phyloP scores from a whole-genome alignment of 2,888 invertebrate genomes.

The Oscheius sp. region DNA sequence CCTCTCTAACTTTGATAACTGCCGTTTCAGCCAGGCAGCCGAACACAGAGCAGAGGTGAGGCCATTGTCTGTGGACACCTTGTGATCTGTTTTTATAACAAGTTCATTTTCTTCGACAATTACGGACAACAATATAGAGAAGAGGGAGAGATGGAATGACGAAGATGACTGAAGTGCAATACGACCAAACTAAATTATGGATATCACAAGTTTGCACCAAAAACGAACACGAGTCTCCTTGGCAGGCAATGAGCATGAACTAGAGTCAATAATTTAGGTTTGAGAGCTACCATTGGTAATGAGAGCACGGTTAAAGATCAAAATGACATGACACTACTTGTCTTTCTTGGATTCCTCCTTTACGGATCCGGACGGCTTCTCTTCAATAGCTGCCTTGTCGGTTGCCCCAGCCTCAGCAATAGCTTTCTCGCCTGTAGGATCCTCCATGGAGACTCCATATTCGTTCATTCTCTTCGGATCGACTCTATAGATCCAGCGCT shows the following conservation, averaged over 20 bases:
- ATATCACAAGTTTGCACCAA: slow-evolving; percentile 17
- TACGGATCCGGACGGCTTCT: not conserved
- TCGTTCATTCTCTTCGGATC: slow-evolving; percentile 95
- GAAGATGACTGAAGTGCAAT: not conserved
- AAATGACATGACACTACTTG: slow-evolving; percentile 1
- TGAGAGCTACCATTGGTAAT: not conserved
- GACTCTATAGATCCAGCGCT: slow-evolving; percentile 97
- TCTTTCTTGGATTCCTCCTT: slow-evolving; percentile 36
- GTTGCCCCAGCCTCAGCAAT: slow-evolving; percentile 15
- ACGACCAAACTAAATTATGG: slow-evolving; percentile 18
- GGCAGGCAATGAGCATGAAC: slow-evolving; percentile 12
- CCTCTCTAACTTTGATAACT: not conserved
- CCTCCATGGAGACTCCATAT: slow-evolving; percentile 94
- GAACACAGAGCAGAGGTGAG: not conserved
- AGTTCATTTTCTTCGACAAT: slow-evolving; percentile 1
- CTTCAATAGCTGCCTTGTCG: not conserved
- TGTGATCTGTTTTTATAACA: slow-evolving; percentile 7
- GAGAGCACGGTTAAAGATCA: slow-evolving; percentile 1
- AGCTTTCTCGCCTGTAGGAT: slow-evolving; percentile 50
- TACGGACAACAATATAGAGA: not conserved
- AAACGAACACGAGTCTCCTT: not conserved
- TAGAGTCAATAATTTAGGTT: not conserved
- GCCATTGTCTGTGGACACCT: slow-evolving; percentile 7
- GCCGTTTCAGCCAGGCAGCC: not conserved
- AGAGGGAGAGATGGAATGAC: slow-evolving; percentile 27